Evolutionary conservation across 2,113 vertebrate species (phyloP), one percentile per base, ranked within the genome.

Genomic region (Pseudois nayaur): DNA sequence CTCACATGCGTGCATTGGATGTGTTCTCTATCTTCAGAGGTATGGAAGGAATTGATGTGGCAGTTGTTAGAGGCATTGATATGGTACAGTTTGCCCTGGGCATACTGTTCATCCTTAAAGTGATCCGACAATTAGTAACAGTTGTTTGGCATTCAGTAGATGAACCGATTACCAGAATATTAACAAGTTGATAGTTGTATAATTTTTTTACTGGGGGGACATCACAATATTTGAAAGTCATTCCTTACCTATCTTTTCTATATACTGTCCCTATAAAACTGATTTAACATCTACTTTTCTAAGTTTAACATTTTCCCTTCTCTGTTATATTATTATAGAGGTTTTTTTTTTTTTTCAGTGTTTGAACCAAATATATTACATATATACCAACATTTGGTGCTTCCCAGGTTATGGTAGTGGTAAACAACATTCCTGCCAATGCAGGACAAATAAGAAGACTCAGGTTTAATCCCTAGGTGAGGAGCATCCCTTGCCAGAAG

Each of bases 1-100:
- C 64, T 67, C 17, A 67, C 8, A 1, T n/a, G 16, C 16, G 5
- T 2, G 16, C n/a, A 0, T 10, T 36, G 33, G 7, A n/a, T 8
- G 0, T 9, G 1, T 36, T n/a, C 33, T 19, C 17, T n/a, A n/a
- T 67, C 64, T n/a, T 67, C 64, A 67, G 16, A 16, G 4, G 16
- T 19, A 67, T 67, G 7, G 16, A 67, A 16, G 64, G 16, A n/a
- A 67, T n/a, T 9, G 3, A 8, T 67, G 33, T 67, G 33, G 33
- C 33, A n/a, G 33, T 16, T 67, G 15, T 67, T 17, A 16, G 15
- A 19, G 64, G 17, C 64, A 19, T 21, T 67, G 64, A 36, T 21
- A 21, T 67, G 11, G 64, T 36, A 19, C 4, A 5, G n/a, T 67
- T 67, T 67, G 8, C 17, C 64, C 8, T 67, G 64, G 33, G 33